A percentile compares a stretch with the other conserved stretches of the same genome.
Conservation (phyloP, 2,888 invertebrate genomes). For the Yponomeuta plumbellus region DNA sequence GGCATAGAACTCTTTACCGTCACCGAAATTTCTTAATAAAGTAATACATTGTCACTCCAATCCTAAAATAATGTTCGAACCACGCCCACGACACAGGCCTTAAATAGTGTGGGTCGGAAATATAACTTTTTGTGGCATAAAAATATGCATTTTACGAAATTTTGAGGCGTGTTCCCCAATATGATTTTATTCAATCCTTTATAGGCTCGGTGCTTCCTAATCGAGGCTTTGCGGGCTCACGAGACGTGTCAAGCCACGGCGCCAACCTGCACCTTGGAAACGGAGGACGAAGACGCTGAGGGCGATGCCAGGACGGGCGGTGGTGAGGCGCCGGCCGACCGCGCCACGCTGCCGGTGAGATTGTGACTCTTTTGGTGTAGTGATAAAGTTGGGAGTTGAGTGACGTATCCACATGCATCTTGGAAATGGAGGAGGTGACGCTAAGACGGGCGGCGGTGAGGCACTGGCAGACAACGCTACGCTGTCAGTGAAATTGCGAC, state of each 20-base stretch:
- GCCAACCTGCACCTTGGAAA: conserved; percentile 45
- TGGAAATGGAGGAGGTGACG: conserved; percentile 63
- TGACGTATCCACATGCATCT: background rate
- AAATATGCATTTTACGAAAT: no score
- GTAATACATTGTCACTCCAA: no score
- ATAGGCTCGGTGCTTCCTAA: conserved; percentile 82
- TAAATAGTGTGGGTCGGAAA: no score
- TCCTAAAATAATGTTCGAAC: no score
- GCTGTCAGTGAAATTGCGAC: conserved; percentile 41
- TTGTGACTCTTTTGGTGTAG: background rate
- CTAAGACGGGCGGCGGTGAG: conserved; percentile 82
- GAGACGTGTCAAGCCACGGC: conserved; percentile 49
- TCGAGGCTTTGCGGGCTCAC: conserved; percentile 81
- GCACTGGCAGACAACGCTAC: conserved; percentile 78
- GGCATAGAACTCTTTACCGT: no score
- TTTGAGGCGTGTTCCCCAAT: background rate
- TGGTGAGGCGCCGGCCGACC: conserved; percentile 82
- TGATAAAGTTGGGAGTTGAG: background rate
- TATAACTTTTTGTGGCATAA: no score
- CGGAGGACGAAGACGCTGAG: conserved; percentile 59
- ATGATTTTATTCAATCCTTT: background rate
- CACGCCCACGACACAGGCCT: no score
- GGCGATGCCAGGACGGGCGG: conserved; percentile 81
- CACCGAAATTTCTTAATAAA: no score
- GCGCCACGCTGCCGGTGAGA: conserved; percentile 57